Conservation (phyloP, 2,113 vertebrate genomes). For the Oophaga pumilio region DNA sequence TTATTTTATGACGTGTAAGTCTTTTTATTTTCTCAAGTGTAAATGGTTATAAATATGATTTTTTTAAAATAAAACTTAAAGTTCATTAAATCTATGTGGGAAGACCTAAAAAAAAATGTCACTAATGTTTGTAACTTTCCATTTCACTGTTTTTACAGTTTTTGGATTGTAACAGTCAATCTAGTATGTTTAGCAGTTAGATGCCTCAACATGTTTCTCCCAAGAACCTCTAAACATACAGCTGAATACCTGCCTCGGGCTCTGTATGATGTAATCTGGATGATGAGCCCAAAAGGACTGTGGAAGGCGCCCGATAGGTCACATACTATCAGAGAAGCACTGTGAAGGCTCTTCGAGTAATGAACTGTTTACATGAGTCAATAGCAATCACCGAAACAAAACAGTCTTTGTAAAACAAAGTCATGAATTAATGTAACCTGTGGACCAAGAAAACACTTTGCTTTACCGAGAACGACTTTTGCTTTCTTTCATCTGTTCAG, state of each 20-base stretch:
- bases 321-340: constrained; percentile 68
- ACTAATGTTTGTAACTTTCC: constrained; percentile 84
- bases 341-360: constrained; percentile 73
- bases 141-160: constrained; percentile 83
- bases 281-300: constrained; percentile 72
- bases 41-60: constrained; percentile 97
- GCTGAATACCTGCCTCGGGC: constrained; percentile 80
- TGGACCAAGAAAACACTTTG: constrained; percentile 69
- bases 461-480: constrained; percentile 66
- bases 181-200: constrained; percentile 73
- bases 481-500: constrained; percentile 66
- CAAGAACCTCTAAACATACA: constrained; percentile 75
- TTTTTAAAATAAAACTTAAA: constrained; percentile 77
- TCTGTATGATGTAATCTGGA: constrained; percentile 71
- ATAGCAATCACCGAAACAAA: constrained; percentile 67
- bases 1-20: constrained; percentile 89
- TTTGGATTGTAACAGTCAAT: constrained; percentile 80
- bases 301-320: constrained; percentile 68
- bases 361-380: constrained; percentile 77
- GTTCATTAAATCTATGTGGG: constrained; percentile 88
- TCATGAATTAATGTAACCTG: constrained; percentile 69
- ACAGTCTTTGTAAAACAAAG: constrained; percentile 58
- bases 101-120: constrained; percentile 81
- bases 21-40: constrained; percentile 83
- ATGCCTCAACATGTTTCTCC: constrained; percentile 72